These are phyloP conservation scores for Paedocypris sp. DNA, from an alignment of 2,113 vertebrate species.

Conservation along the genomic window DNA sequence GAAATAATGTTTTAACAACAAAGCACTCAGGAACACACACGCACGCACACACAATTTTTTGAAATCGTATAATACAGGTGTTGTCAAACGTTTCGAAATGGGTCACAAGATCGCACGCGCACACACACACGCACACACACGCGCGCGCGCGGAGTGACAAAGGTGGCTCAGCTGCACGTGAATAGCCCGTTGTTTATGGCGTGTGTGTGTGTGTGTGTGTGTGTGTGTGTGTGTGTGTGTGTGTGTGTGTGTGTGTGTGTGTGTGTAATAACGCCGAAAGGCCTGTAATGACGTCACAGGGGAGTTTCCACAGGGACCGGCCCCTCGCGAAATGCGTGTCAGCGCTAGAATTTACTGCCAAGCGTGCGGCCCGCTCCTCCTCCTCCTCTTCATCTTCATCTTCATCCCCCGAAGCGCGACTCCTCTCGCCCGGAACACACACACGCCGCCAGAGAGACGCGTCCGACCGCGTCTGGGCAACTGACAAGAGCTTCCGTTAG, in stretches of 20 bases:
- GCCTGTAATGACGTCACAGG: constrained; percentile 20
- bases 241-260: background rate
- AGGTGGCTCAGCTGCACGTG: background rate
- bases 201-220: background rate
- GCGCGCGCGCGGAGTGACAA: background rate
- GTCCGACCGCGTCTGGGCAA: constrained; percentile 9
- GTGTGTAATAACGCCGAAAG: background rate
- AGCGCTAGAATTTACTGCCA: constrained; percentile 35
- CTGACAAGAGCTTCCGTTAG: too few species aligned
- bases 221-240: background rate
- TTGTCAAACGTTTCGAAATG: too few species aligned
- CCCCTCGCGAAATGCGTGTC: constrained; percentile 33
- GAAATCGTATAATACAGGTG: too few species aligned
- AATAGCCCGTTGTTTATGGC: background rate
- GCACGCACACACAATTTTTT: too few species aligned
- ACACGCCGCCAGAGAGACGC: constrained; percentile 28
- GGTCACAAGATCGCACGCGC: background rate
- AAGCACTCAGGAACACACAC: too few species aligned
- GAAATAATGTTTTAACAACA: too few species aligned
- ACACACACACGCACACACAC: background rate
- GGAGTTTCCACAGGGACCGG: constrained; percentile 35
- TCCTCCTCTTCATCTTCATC: constrained; percentile 7
- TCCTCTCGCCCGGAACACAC: constrained; percentile 29
- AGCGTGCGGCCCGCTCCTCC: constrained; percentile 9
- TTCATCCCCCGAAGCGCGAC: constrained; percentile 14